These are phyloP conservation scores for Micrastur ruficollis DNA, from an alignment of 2,797 vertebrate genomes.

Conservation along the genomic window DNA sequence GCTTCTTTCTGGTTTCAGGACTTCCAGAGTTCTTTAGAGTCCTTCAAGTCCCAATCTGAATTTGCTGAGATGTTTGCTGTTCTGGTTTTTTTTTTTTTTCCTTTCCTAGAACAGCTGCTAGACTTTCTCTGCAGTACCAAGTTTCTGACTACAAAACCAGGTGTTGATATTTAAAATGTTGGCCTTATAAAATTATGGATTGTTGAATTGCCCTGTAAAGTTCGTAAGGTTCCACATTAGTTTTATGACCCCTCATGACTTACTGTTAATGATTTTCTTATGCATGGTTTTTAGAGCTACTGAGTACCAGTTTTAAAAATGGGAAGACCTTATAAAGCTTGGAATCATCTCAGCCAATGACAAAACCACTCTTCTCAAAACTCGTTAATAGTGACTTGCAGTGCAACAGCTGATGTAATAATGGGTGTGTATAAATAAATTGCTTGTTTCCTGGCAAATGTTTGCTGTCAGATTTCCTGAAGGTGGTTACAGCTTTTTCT, in stretches of 20 bases:
- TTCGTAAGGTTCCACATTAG: neutral
- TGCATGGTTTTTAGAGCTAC: neutral
- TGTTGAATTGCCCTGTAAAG: neutral
- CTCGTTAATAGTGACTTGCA: neutral
- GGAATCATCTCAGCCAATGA: neutral
- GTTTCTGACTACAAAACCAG: neutral
- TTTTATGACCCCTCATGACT: neutral
- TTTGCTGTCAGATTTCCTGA: conserved; percentile 17
- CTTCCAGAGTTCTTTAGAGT: neutral
- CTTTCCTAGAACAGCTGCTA: neutral
- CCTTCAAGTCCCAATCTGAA: neutral
- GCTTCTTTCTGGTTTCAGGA: neutral
- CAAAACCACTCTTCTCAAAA: neutral
- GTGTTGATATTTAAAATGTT: neutral
- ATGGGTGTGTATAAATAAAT: conserved; percentile 43
- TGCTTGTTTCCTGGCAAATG: neutral
- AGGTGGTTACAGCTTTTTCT: neutral
- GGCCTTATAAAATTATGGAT: neutral
- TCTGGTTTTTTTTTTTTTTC: fast-evolving
- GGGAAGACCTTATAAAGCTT: neutral
- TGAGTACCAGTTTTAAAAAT: neutral
- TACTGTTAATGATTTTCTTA: neutral
- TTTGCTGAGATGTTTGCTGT: neutral
- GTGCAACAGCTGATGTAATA: neutral
- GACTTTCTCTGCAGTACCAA: neutral